These are phyloP conservation scores for Drosophila jambulina DNA, from an alignment of 1,140 invertebrate species.

Conservation along the genomic window DNA sequence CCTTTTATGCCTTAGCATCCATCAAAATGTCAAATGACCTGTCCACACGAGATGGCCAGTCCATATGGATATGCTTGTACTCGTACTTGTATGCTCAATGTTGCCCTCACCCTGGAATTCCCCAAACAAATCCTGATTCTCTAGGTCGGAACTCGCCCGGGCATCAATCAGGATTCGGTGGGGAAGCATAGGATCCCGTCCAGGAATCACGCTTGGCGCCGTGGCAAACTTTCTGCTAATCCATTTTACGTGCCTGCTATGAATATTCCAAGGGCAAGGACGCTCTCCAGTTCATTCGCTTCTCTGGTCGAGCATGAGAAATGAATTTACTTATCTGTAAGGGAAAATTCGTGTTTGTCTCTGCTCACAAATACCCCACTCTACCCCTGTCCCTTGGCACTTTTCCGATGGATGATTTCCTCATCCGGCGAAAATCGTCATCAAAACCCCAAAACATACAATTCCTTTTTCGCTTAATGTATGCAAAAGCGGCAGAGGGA, in stretches of 20 bases:
- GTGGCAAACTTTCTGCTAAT: slow-evolving; percentile 39
- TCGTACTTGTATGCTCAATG: background rate
- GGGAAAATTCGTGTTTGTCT: slow-evolving; percentile 19
- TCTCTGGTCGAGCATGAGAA: slow-evolving; percentile 46
- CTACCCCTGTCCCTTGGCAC: background rate
- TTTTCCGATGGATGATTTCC: slow-evolving; percentile 40
- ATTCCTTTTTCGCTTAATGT: slow-evolving; percentile 39
- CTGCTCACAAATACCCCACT: background rate
- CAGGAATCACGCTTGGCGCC: slow-evolving; percentile 31
- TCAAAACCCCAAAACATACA: slow-evolving; percentile 42
- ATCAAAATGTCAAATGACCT: slow-evolving; percentile 82
- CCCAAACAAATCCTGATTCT: slow-evolving; percentile 6
- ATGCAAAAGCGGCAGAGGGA: background rate
- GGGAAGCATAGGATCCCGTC: slow-evolving; percentile 13
- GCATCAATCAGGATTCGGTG: slow-evolving; percentile 46
- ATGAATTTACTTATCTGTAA: slow-evolving; percentile 48
- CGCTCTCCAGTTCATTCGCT: slow-evolving; percentile 26
- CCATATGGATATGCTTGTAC: slow-evolving; percentile 35
- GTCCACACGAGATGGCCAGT: slow-evolving; percentile 51
- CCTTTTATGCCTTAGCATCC: slow-evolving; percentile 66
- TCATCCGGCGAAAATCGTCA: slow-evolving; percentile 37
- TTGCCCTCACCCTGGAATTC: slow-evolving; percentile 1
- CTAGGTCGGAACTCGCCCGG: background rate
- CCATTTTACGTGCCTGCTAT: slow-evolving; percentile 50
- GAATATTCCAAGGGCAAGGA: slow-evolving; percentile 46